Evolutionary conservation across 2,113 vertebrate species (phyloP), one percentile per base, ranked within the genome.

Genomic region (Pleuronectes platessa): DNA sequence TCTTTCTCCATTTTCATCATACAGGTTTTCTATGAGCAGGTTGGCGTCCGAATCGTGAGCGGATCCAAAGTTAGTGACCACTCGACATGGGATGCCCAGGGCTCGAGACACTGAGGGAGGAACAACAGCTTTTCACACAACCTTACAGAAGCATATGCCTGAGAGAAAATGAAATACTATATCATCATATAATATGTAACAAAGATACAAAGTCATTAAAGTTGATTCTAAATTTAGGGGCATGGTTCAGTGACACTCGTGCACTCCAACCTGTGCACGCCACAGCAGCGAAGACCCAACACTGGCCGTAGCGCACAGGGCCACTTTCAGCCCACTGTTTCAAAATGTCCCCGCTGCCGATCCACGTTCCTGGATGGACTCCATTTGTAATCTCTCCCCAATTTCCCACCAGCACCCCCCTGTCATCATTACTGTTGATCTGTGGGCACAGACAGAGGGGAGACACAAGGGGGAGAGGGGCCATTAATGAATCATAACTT

Each of bases 211-310:
- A 51, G 47, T 18, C 15, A 18, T 6, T 5, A 51, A 8, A 51
- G 47, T 51, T 18, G 14, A 6, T 49, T 49, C 47, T 49, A 18
- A 49, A 49, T 18, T 18, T 49, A 18, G 54, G 13, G n/a, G 21
- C 23, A 3, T 21, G 2, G 3, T 7, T 23, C 49, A 37, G 42
- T 51, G n/a, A 56, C 23, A 11, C 2, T 27, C 23, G 54, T 61
- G 20, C n/a, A 58, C 1, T 37, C 76, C 37, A 24, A 98, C 97
- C 96, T 35, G 97, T 96, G 84, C 97, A 98, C 0, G 89, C 96
- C 49, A 99, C 95, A 0, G 96, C 97, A 0, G 97, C 97, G 0
- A 97, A 99, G 24, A 98, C 96, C 97, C 97, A 98, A 89, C 97
- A 98, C 89, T 99, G 97, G 54, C 97, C 95, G 0, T 96, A 99